Evolutionary conservation across 2,888 invertebrate genomes (phyloP).

Genomic region (Phortica okadai): DNA sequence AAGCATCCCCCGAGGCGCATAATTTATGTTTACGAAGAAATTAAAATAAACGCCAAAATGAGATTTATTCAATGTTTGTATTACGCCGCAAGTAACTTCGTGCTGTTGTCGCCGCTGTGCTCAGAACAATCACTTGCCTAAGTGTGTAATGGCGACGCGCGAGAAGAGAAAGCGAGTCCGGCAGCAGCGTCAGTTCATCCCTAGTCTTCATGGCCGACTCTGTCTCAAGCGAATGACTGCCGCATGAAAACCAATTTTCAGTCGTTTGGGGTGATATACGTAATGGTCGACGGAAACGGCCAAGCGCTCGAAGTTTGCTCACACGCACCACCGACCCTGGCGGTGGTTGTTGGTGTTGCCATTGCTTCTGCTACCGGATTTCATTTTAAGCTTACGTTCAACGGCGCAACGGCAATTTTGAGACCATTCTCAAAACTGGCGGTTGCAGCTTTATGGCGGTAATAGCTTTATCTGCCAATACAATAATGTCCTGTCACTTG

Average conservation of each 20-base stretch:
- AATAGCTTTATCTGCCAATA: conserved; percentile 76
- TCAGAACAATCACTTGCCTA: not conserved
- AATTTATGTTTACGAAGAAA: conserved; percentile 72
- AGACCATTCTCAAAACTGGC: not conserved
- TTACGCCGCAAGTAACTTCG: conserved; percentile 57
- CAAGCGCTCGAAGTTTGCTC: conserved; percentile 53
- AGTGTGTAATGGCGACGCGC: not conserved
- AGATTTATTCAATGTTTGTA: conserved; percentile 74
- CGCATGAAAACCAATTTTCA: conserved; percentile 41
- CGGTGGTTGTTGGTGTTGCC: conserved; percentile 37
- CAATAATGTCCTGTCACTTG: conserved; percentile 73
- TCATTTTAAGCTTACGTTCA: conserved; percentile 52
- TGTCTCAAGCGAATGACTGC: not conserved
- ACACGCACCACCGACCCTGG: conserved; percentile 45
- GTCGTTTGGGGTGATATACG: conserved; percentile 67
- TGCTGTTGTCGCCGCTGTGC: not conserved
- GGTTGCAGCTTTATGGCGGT: conserved; percentile 66
- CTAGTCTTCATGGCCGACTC: conserved; percentile 8
- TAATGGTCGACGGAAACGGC: conserved; percentile 62
- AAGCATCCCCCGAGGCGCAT: conserved; percentile 62
- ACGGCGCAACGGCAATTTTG: not conserved
- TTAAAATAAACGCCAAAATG: conserved; percentile 72
- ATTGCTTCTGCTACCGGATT: conserved; percentile 44
- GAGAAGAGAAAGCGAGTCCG: conserved; percentile 18
- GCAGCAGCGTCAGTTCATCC: conserved; percentile 31